These are phyloP conservation scores for Asobara japonica DNA, from an alignment of 1,140 invertebrate genomes.

Conservation along the genomic window DNA sequence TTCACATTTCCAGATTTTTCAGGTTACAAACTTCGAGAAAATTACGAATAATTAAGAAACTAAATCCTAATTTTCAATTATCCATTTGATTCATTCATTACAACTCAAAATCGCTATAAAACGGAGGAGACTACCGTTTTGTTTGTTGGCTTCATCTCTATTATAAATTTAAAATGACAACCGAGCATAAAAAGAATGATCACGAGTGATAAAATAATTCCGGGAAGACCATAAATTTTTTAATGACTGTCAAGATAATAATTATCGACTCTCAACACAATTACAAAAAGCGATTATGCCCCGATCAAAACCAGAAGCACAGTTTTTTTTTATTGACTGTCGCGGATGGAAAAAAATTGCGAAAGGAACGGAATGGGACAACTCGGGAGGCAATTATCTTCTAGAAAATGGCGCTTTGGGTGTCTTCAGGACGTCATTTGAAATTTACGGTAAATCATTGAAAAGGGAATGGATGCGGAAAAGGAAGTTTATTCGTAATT, in stretches of 20 bases:
- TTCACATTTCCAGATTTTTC: too few species aligned
- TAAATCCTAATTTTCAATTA: too few species aligned
- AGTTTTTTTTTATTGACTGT: background rate
- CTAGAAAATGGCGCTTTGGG: conserved; percentile 60
- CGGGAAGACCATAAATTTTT: background rate
- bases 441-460: too few species aligned
- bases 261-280: background rate
- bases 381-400: conserved; percentile 36
- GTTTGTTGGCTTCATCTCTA: background rate
- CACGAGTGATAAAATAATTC: background rate
- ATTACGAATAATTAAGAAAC: too few species aligned
- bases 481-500: too few species aligned
- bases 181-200: background rate
- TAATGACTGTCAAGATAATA: background rate
- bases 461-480: too few species aligned
- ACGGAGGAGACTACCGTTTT: too few species aligned
- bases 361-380: conserved; percentile 2
- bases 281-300: background rate
- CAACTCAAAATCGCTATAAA: too few species aligned
- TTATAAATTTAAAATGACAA: background rate
- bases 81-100: too few species aligned
- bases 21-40: too few species aligned
- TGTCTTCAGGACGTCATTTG: conserved; percentile 50
- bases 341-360: conserved; percentile 5
- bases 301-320: background rate